Conservation (phyloP, 2,888 invertebrate species). For the Phytoseiulus persimilis region DNA sequence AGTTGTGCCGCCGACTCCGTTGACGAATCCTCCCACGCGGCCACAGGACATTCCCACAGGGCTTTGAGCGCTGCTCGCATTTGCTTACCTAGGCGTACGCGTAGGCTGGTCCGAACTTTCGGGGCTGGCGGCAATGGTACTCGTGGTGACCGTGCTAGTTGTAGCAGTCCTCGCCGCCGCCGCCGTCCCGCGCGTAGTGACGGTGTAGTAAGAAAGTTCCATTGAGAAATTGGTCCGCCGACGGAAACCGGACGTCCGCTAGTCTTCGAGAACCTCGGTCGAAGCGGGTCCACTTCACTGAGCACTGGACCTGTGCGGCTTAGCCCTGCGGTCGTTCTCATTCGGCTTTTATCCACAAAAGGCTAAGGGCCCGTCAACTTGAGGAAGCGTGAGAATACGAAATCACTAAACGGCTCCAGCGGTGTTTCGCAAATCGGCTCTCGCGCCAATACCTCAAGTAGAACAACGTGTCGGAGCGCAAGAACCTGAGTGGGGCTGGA, state of each 20-base stretch:
- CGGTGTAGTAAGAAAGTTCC: neutral
- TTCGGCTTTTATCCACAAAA: neutral
- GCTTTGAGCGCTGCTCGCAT: neutral
- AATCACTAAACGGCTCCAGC: neutral
- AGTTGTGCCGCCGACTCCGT: neutral
- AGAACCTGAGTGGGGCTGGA: no score
- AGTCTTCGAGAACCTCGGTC: neutral
- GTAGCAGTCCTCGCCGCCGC: no score
- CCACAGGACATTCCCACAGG: neutral
- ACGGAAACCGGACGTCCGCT: conserved; percentile 5
- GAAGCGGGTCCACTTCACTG: neutral
- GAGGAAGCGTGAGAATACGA: neutral
- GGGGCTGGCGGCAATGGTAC: neutral
- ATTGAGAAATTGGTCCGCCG: neutral
- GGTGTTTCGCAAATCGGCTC: neutral
- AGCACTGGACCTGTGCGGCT: neutral
- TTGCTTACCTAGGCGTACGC: neutral
- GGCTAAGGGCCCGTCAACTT: neutral
- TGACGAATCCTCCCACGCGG: neutral
- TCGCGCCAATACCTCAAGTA: neutral
- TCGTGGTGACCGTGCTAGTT: neutral
- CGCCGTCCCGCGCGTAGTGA: neutral
- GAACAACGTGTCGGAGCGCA: no score
- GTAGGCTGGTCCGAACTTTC: neutral
- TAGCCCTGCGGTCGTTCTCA: neutral